Evolutionary conservation across 2,888 invertebrate genomes (phyloP).

Genomic region (Catocala sponsa): DNA sequence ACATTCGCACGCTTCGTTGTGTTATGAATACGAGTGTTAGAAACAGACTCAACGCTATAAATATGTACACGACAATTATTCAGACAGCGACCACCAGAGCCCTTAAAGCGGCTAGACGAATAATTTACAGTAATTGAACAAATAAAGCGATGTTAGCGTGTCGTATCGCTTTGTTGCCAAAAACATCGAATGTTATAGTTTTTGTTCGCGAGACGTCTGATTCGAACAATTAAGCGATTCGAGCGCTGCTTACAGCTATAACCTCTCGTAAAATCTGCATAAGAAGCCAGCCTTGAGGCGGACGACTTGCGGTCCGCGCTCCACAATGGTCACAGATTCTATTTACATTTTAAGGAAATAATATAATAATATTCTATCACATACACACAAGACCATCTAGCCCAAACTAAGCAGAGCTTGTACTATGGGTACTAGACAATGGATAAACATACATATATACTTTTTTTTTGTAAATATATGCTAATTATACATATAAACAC

Average conservation of each 20-base stretch:
- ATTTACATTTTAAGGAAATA: neutral
- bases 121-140: slow-evolving; percentile 33
- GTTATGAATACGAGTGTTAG: neutral
- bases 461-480: too few relatives aligned
- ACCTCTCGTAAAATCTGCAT: slow-evolving; percentile 80
- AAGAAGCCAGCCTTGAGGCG: slow-evolving; percentile 72
- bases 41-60: slow-evolving; percentile 1
- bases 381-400: too few relatives aligned
- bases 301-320: slow-evolving; percentile 59
- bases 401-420: too few relatives aligned
- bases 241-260: slow-evolving; percentile 68
- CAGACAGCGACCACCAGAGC: slow-evolving; percentile 18
- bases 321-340: slow-evolving; percentile 53
- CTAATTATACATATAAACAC: too few relatives aligned
- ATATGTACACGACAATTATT: slow-evolving; percentile 2
- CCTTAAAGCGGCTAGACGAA: slow-evolving; percentile 38
- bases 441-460: too few relatives aligned
- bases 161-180: slow-evolving; percentile 56
- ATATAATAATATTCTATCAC: too few relatives aligned
- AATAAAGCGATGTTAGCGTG: slow-evolving; percentile 42
- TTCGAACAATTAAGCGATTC: slow-evolving; percentile 76
- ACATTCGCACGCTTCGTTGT: too few relatives aligned
- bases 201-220: slow-evolving; percentile 67
- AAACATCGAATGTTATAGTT: slow-evolving; percentile 57
- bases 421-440: too few relatives aligned